Evolutionary conservation across 2,888 invertebrate genomes (phyloP), one percentile per base, ranked within the genome.

Genomic region (Acronicta aceris): DNA sequence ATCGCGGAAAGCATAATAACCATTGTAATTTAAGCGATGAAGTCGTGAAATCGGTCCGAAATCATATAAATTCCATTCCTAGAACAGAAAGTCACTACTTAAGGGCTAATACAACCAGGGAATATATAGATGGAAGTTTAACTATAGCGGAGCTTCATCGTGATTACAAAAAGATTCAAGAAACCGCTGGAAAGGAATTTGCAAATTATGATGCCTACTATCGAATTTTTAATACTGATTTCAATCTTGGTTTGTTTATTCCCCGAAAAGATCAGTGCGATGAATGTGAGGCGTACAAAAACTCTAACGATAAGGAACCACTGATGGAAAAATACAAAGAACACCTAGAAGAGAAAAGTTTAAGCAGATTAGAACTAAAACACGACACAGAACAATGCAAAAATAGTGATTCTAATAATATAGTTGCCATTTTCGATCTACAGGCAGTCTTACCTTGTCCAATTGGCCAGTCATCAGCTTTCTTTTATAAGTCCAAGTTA

Each of bases 211-310:
- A 70, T 52, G 64, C 74, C n/a, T 78, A 76, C 64, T 40, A 62
- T 49, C 52, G 56, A 33, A 65, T 65, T 65, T 65, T 60, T 6
- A 65, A 56, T 21, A 64, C 6, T 21, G 50, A 73, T 40, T 76
- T 76, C 16, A 74, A 78, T 58, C 33, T 74, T 10, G 33, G 58
- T 21, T 73, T 78, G 13, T 72, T 61, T 58, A n/a, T 40, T 12
- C 76, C 78, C 4, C 55, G 62, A 8, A 74, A 78, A 70, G 78
- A 76, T 30, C 73, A 67, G 40, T 76, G 78, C 49, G 76, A 76
- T 48, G 66, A 55, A 47, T 76, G 76, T 52, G 71, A 65, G 36
- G 74, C 65, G 1, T 78, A 40, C 30, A 69, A 70, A 60, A 78
- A 74, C 58, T 63, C 70, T 61, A n/a, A 17, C 9, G 73, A 75